Percentiles rank a stretch among this genome's conserved stretches.
Evolutionary conservation across 2,888 invertebrate genomes (phyloP).

Genomic region (Lepidochitona cinerea): DNA sequence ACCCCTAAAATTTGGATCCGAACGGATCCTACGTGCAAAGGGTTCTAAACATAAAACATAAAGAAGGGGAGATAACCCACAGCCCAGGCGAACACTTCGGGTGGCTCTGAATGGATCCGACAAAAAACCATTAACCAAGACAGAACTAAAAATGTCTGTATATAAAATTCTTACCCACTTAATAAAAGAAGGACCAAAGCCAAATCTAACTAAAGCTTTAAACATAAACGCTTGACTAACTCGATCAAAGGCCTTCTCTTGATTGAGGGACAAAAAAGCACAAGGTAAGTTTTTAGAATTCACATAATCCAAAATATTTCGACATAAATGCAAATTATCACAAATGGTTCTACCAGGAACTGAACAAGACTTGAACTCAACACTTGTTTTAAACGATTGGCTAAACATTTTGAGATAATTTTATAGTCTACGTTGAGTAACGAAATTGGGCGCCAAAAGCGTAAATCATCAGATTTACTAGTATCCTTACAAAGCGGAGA

Average conservation of each 20-base stretch:
- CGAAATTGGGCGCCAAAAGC: constrained; percentile 34
- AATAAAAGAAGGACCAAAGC: constrained; percentile 10
- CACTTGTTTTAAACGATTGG: constrained; percentile 26
- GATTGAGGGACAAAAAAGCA: constrained; percentile 8
- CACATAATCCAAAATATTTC: constrained; percentile 18
- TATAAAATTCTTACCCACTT: constrained; percentile 8
- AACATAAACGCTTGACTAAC: constrained; percentile 11
- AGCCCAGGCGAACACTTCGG: constrained; percentile 14
- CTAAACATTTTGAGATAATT: constrained; percentile 33
- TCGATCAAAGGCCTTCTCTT: constrained; percentile 20
- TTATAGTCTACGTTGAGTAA: constrained; percentile 38
- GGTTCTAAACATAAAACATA: constrained; percentile 16
- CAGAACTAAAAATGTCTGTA: neutral
- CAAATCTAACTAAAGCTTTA: neutral
- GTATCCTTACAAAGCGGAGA: constrained; percentile 6
- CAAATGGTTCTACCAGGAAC: constrained; percentile 11
- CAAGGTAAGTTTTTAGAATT: constrained; percentile 2
- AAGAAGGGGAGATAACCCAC: constrained; percentile 10
- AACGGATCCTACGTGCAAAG: neutral
- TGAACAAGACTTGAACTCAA: constrained; percentile 16
- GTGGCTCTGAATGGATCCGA: neutral
- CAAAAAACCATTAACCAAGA: constrained; percentile 10
- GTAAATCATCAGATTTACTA: neutral
- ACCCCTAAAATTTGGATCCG: neutral
- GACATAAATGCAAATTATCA: constrained; percentile 13